phyloP scores from a whole-genome alignment of 2,888 invertebrate genomes.

The Phengaris alcon region DNA sequence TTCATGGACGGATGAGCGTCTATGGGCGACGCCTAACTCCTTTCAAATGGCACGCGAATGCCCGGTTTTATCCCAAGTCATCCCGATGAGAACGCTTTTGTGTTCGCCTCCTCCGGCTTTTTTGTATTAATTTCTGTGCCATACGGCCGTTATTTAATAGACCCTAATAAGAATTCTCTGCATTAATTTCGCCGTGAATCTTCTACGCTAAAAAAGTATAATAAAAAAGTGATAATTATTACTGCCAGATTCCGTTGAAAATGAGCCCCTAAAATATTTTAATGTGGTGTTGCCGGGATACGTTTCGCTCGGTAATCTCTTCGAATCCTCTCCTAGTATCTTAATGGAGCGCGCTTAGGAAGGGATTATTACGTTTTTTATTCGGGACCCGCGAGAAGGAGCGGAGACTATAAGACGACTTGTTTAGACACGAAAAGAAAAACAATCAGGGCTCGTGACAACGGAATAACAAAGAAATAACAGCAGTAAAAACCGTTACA shows the following conservation, averaged over 20 bases:
- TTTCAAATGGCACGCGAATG: conserved; percentile 55
- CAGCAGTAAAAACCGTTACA: conserved; percentile 61
- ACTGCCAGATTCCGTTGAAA: conserved; percentile 51
- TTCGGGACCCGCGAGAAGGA: conserved; percentile 51
- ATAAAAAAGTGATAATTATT: conserved; percentile 65
- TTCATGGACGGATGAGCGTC: conserved; percentile 54
- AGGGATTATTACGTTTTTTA: conserved; percentile 66
- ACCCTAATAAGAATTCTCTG: conserved; percentile 57
- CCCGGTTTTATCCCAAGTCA: conserved; percentile 51
- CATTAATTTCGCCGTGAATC: conserved; percentile 16
- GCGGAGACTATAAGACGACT: conserved; percentile 40
- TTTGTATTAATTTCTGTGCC: conserved; percentile 45
- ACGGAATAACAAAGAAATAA: conserved; percentile 59
- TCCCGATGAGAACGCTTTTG: conserved; percentile 45
- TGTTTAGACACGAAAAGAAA: conserved; percentile 49
- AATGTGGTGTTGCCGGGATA: conserved; percentile 62
- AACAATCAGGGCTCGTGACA: conserved; percentile 57
- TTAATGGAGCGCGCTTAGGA: conserved; percentile 67
- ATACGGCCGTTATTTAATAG: conserved; percentile 43
- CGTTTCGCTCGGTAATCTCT: conserved; percentile 70
- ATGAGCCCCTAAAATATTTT: conserved; percentile 58
- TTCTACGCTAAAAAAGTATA: conserved; percentile 45
- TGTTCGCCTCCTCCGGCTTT: conserved; percentile 41
- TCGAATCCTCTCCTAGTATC: conserved; percentile 62
- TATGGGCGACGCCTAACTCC: conserved; percentile 56